Percentiles rank a stretch among this genome's conserved stretches.
phyloP scores from a whole-genome alignment of 2,888 invertebrate genomes.

The Temnothorax ravouxi region DNA sequence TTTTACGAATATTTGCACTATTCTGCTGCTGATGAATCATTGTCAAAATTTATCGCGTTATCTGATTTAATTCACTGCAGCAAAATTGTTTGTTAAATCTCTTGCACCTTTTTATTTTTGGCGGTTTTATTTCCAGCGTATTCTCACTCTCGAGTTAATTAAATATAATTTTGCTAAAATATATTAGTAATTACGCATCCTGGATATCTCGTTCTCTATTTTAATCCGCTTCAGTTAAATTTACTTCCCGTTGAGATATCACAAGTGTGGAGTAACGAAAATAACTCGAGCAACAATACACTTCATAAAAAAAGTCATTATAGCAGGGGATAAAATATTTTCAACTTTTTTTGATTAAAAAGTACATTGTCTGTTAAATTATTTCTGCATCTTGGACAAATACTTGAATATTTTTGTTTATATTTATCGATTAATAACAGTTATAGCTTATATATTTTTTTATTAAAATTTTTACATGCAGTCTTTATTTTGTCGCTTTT shows the following conservation, averaged over 20 bases:
- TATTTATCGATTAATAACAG: neutral
- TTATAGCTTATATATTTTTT: neutral
- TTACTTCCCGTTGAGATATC: neutral
- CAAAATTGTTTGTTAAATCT: neutral
- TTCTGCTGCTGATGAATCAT: constrained; percentile 5
- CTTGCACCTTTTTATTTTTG: neutral
- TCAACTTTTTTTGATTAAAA: neutral
- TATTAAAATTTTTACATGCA: neutral
- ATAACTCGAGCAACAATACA: neutral
- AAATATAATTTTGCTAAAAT: neutral
- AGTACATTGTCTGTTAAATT: neutral
- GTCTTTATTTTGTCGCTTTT: neutral
- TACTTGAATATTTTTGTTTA: constrained; percentile 1
- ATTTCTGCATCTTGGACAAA: neutral
- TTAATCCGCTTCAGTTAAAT: neutral
- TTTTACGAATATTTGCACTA: constrained; percentile 32
- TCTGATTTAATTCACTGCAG: neutral
- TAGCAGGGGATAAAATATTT: neutral
- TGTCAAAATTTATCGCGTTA: constrained; percentile 11
- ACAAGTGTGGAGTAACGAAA: neutral
- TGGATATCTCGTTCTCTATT: neutral
- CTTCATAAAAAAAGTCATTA: neutral
- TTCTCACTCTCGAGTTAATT: neutral
- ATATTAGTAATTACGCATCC: neutral
- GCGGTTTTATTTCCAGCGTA: neutral